Conservation (phyloP, 2,113 vertebrate species). For the Engystomops pustulosus region DNA sequence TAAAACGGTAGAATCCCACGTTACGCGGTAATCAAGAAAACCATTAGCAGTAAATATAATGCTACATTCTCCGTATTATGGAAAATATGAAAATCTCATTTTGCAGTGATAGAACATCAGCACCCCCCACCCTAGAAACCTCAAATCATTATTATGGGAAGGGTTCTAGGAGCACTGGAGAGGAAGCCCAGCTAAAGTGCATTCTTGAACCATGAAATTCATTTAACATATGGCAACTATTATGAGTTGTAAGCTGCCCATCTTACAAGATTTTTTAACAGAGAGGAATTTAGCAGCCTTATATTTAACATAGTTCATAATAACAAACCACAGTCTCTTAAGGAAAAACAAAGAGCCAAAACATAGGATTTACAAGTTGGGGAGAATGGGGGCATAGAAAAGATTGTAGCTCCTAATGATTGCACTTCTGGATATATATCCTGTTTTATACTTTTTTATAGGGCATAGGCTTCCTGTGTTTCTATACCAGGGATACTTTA, state of each 20-base stretch:
- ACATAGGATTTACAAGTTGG: slow-evolving; percentile 53
- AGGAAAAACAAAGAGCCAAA: slow-evolving; percentile 52
- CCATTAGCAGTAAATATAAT: slow-evolving; percentile 45
- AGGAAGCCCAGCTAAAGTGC: slow-evolving; percentile 47
- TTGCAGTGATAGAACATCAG: slow-evolving; percentile 40
- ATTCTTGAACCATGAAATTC: slow-evolving; percentile 57
- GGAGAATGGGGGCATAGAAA: slow-evolving; percentile 34
- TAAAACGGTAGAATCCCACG: slow-evolving; percentile 3
- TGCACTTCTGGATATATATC: slow-evolving; percentile 44
- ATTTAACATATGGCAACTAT: slow-evolving; percentile 57
- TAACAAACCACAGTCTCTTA: slow-evolving; percentile 58
- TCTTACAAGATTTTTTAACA: slow-evolving; percentile 59
- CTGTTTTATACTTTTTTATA: slow-evolving; percentile 55
- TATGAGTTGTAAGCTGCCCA: slow-evolving; percentile 55
- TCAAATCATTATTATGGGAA: slow-evolving; percentile 30
- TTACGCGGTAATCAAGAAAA: slow-evolving; percentile 42
- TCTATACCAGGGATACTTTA: slow-evolving; percentile 7
- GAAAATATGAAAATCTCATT: slow-evolving; percentile 48
- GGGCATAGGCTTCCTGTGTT: slow-evolving; percentile 52
- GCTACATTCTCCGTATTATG: slow-evolving; percentile 30
- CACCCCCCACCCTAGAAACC: slow-evolving; percentile 31
- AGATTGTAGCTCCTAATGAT: slow-evolving; percentile 40
- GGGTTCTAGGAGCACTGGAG: slow-evolving; percentile 17
- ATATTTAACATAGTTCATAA: slow-evolving; percentile 55
- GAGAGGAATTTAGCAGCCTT: slow-evolving; percentile 57